These are phyloP conservation scores for Suncus etruscus DNA, from an alignment of 2,113 vertebrate species.

Conservation along the genomic window DNA sequence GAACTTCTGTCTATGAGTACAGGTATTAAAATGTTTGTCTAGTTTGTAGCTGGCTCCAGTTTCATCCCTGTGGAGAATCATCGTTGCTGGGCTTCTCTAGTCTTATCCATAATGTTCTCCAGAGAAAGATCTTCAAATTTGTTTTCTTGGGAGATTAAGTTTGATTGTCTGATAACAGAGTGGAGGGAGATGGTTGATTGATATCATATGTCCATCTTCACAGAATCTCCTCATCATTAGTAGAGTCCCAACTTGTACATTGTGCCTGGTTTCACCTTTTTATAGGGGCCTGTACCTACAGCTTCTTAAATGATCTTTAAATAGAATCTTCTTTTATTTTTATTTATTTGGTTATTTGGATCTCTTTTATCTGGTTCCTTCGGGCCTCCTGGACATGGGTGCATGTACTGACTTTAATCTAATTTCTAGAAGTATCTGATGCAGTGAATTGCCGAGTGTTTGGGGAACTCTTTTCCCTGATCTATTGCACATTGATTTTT, in stretches of 20 bases:
- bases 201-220: no score
- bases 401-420: background rate
- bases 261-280: background rate
- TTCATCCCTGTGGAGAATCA: no score
- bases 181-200: background rate
- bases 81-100: background rate
- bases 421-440: background rate
- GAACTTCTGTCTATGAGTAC: background rate
- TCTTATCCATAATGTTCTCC: background rate
- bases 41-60: no score
- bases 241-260: background rate
- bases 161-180: background rate
- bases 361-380: no score
- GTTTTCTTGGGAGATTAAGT: background rate
- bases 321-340: background rate
- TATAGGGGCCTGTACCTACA: background rate
- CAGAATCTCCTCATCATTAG: background rate
- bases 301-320: background rate
- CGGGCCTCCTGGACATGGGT: no score
- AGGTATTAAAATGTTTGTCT: no score
- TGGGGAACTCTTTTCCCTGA: no score
- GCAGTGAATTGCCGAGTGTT: background rate
- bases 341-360: no score
- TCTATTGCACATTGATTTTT: background rate
- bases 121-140: background rate